Conservation (phyloP, 1,140 invertebrate species). For the Eufriesea mexicana region DNA sequence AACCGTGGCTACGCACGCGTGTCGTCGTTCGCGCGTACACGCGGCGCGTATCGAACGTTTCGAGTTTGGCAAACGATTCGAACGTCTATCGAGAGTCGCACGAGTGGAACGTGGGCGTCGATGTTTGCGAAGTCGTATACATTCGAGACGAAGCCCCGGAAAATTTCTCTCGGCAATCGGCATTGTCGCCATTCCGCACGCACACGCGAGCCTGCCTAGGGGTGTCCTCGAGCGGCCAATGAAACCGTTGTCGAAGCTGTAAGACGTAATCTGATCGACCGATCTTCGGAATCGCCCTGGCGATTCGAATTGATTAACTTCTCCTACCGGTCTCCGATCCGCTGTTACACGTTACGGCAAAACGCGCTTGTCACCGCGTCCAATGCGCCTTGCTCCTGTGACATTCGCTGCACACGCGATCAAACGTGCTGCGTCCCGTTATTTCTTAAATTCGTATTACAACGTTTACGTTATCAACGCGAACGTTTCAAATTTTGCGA, state of each 20-base stretch:
- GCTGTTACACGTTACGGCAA: background rate
- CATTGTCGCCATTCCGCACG: slow-evolving; percentile 52
- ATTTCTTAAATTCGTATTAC: background rate
- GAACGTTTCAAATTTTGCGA: no score
- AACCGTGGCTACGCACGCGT: background rate
- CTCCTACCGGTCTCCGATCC: slow-evolving; percentile 41
- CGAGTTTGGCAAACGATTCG: slow-evolving; percentile 11
- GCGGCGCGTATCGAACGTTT: background rate
- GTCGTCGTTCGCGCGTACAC: background rate
- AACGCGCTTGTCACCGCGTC: background rate
- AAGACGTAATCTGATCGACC: slow-evolving; percentile 58
- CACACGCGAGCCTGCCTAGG: slow-evolving; percentile 45
- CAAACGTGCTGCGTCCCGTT: background rate
- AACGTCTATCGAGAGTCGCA: background rate
- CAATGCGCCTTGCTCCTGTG: background rate
- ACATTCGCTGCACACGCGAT: no score
- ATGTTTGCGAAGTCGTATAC: slow-evolving; percentile 55
- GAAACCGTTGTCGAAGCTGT: slow-evolving; percentile 35
- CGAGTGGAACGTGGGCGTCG: background rate
- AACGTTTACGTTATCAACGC: no score
- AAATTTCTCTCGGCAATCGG: slow-evolving; percentile 46
- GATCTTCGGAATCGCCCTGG: slow-evolving; percentile 59
- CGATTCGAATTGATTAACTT: slow-evolving; percentile 66
- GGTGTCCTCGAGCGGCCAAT: slow-evolving; percentile 37
- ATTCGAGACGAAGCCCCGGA: slow-evolving; percentile 48